Percentiles rank a stretch among this genome's conserved stretches.
Conservation (phyloP, 2,888 invertebrate species). For the Notodonta ziczac region DNA sequence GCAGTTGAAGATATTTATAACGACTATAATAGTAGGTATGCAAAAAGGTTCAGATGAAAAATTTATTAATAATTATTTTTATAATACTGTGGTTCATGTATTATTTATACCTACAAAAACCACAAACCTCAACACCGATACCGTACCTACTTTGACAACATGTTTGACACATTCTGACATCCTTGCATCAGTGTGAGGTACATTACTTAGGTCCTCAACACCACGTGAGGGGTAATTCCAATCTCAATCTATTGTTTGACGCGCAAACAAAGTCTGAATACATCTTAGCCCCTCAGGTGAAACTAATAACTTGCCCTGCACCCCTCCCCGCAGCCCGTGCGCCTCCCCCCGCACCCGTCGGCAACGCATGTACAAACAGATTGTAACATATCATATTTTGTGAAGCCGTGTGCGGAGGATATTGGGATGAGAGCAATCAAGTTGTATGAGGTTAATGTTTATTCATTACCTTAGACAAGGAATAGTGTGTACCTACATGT, state of each 20-base stretch:
- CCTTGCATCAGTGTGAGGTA: background rate
- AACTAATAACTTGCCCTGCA: conserved; percentile 65
- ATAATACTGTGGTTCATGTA: too few species aligned
- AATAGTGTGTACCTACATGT: background rate
- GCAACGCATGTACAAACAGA: conserved; percentile 5
- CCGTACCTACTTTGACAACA: too few species aligned
- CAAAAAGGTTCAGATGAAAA: too few species aligned
- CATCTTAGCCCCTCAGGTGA: conserved; percentile 69
- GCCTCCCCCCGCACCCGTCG: background rate
- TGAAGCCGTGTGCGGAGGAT: background rate
- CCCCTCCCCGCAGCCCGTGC: conserved; percentile 13
- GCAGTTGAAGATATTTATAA: too few species aligned
- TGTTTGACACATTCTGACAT: too few species aligned
- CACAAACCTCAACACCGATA: too few species aligned
- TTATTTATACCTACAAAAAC: too few species aligned
- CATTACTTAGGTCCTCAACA: too few species aligned
- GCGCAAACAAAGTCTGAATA: conserved; percentile 56
- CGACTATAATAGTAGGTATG: too few species aligned
- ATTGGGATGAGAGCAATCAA: background rate
- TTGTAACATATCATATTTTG: conserved; percentile 9
- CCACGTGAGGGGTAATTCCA: conserved; percentile 55
- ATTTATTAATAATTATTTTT: too few species aligned
- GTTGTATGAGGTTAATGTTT: background rate
- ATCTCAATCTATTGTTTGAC: conserved; percentile 71
- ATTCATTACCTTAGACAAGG: conserved; percentile 1